Evolutionary conservation across 53 echinoderm and acorn worm species (phyloP).

Genomic region (Henricia sp.): DNA sequence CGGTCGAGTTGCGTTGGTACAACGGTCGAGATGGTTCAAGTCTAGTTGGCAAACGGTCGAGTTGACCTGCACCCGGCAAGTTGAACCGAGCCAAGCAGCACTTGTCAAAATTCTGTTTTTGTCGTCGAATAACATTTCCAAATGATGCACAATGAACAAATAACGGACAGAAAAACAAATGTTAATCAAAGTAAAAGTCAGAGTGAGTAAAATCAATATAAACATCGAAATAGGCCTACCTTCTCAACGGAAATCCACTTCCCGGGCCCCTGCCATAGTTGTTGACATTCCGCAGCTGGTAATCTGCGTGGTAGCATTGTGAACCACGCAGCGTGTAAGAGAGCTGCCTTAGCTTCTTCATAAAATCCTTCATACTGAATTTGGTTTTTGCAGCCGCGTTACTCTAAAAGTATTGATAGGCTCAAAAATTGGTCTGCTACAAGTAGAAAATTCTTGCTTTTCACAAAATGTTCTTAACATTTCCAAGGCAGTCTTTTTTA

Average conservation of each 20-base stretch:
- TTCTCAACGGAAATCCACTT: slow-evolving; percentile 30
- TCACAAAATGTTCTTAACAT: background rate
- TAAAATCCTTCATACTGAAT: slow-evolving; percentile 52
- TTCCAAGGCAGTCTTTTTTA: slow-evolving; percentile 23
- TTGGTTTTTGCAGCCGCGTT: background rate
- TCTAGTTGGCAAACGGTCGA: too few relatives aligned
- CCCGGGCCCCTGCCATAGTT: background rate
- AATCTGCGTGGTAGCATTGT: slow-evolving; percentile 44
- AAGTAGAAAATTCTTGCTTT: background rate
- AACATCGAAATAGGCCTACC: too few relatives aligned
- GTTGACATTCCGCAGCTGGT: slow-evolving; percentile 39
- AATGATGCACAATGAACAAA: too few relatives aligned
- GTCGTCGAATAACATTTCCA: too few relatives aligned
- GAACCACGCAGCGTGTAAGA: slow-evolving; percentile 54
- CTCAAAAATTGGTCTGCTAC: slow-evolving; percentile 1
- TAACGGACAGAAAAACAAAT: too few relatives aligned
- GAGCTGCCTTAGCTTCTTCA: slow-evolving; percentile 55
- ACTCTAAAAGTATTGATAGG: background rate
- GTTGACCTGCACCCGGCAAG: too few relatives aligned
- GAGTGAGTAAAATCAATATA: too few relatives aligned
- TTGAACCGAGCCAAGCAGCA: too few relatives aligned
- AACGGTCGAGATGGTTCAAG: too few relatives aligned
- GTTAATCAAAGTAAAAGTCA: too few relatives aligned
- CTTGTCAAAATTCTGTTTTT: too few relatives aligned
- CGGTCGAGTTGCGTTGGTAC: too few relatives aligned